Evolutionary conservation across 1,140 invertebrate species (phyloP), one percentile per base, ranked within the genome.

Genomic region (Drosophila subpulchrella): DNA sequence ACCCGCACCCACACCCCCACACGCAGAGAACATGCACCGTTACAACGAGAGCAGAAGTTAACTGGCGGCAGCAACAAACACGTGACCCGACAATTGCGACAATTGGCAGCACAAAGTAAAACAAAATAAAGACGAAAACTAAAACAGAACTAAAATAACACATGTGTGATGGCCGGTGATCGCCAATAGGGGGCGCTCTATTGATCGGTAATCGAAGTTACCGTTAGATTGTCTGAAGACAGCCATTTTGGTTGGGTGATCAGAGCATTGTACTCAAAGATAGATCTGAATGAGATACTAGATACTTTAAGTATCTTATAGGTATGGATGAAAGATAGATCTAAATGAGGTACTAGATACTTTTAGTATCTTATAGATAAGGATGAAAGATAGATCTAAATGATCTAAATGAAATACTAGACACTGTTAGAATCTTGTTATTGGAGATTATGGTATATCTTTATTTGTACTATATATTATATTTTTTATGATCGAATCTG

Each of bases 1-100:
- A 44, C 32, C 39, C 46, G 42, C 8, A 42, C 42, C 46, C 47
- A 55, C 44, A 48, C 53, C 54, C 36, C 24, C 20, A 13, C 10
- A 41, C 17, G 41, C 48, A 48, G 63, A 65, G 63, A 78, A 79
- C 79, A 86, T 88, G 78, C 79, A 86, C 75, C 83, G 83, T 80
- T 84, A 90, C 84, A 88, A 65, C 81, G 84, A 84, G 84, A 84
- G 77, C 84, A 89, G 85, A 88, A 88, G 84, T 88, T 88, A 88
- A 88, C 84, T 88, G 74, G 68, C 85, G 66, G 66, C 78, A 76
- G 78, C 78, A 78, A 74, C 82, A 78, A 83, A 88, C 83, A 88
- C 83, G 83, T 88, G 83, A 88, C 83, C 83, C 83, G 80, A 72
- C 83, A 88, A 88, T 89, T 88, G 84, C 65, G 72, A 83, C 83